Base-by-base conservation (phyloP, 2,113 vertebrate species). In the Rhinopomastus cyanomelas region DNA sequence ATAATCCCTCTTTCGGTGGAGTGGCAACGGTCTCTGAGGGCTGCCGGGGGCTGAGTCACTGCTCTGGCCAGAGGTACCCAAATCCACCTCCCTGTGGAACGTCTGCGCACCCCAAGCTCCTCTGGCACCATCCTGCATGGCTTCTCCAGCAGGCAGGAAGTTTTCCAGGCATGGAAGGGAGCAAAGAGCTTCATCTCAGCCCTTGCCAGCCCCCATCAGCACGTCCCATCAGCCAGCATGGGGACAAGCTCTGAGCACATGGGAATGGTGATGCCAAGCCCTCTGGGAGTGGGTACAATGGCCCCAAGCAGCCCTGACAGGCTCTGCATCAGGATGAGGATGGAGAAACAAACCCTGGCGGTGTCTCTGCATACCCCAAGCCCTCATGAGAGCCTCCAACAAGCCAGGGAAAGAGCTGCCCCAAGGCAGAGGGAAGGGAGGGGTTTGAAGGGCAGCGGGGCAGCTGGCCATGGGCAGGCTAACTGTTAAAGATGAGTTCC, bases 1-100 rank as follows among this genome's bases (percentile, higher is more conserved):
- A 96, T 93, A 95, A 96, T 95, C 91, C 82, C 52, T 49, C 59
- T 88, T 91, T 88, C 69, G 95, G 77, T 22, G 36, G 89, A 75
- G 74, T 75, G 69, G 83, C 85, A 90, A 88, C 89, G 95, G 88
- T 95, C 94, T 64, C 20, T 0, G 44, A 88, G 84, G 82, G 72
- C 85, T 87, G 67, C 84, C 75, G 15, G 68, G 74, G 53, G 75
- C 90, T 92, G 76, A 87, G 86, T 71, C 86, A 85, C 75, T 87
- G 23, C 81, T 17, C 7, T 2, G 2, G 74, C 57, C 85, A 68
- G 39, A 87, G 27, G 21, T 22, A 49, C 20, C 53, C 44, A 30
- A 44, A 32, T 16, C 17, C 7, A 1, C 59, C 73, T 36, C 34
- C 82, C 71, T 67, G 12, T 55, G n/a, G n/a, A n/a, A n/a, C n/a